Evolutionary conservation across 2,113 vertebrate species (phyloP), one percentile per base, ranked within the genome.

Genomic region (Chrysochloris asiatica): DNA sequence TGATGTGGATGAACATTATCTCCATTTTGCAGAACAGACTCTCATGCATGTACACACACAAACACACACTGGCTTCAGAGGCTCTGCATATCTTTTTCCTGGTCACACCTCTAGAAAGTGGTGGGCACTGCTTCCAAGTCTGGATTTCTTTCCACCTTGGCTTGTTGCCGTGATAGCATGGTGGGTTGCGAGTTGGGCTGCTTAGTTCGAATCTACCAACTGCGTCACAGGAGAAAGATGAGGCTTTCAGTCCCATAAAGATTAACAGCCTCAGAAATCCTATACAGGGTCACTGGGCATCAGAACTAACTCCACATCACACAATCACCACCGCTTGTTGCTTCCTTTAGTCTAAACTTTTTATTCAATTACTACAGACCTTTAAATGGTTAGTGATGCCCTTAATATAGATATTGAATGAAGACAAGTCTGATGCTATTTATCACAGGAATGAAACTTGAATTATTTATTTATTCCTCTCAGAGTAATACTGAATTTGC

Each of bases 321-420:
- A n/a, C n/a, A n/a, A n/a, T n/a, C n/a, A n/a, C n/a, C n/a, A n/a
- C n/a, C n/a, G 6, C 52, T 83, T 85, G 5, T 36, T 79, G 43
- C 36, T 88, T 56, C 8, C n/a, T 89, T 91, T 84, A 38, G 47
- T 67, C n/a, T 88, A 90, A 69, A 61, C 22, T 79, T 88, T 90
- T 76, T n/a, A 86, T 86, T 90, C 28, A 90, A 88, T 92, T 93
- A 92, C 56, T 88, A 90, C 73, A 13, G 36, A 69, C 59, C 94
- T 93, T 21, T 94, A 80, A 83, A 76, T 86, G 59, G 79, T 83
- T 93, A 95, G 92, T 96, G 93, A 93, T 92, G 90, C 88, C 71
- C 93, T 94, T 90, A 95, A 95, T 93, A 95, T 93, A 86, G 92
- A 81, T 95, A 95, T 90, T 48, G 90, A 95, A 76, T 95, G 83